Percentiles rank a stretch among this genome's conserved stretches.
phyloP scores from a whole-genome alignment of 2,113 vertebrate species.

The Cyphomyrus plagiostoma region DNA sequence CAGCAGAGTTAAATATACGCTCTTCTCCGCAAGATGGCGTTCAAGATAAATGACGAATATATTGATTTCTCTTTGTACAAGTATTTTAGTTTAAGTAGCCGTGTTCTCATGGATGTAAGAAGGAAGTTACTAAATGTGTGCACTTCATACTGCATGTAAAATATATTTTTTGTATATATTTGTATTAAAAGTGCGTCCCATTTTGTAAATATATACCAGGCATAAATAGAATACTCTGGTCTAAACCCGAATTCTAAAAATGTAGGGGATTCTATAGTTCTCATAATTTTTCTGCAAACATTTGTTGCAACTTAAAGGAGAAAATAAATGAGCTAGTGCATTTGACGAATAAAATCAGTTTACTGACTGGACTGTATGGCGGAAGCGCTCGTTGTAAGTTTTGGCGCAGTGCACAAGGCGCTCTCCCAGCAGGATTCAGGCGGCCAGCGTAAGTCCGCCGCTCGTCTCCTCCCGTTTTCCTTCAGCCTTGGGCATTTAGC shows the following conservation, averaged over 20 bases:
- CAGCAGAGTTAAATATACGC: background rate
- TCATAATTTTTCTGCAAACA: background rate
- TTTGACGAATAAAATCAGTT: background rate
- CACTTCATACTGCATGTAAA: background rate
- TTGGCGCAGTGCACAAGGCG: background rate
- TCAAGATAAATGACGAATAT: background rate
- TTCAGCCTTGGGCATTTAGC: background rate
- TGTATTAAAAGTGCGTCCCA: background rate
- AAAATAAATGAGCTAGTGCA: background rate
- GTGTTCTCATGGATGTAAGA: background rate
- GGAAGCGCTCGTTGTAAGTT: background rate
- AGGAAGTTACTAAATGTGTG: background rate
- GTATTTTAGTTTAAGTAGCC: background rate
- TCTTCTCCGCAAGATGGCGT: constrained; percentile 14
- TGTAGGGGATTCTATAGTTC: background rate
- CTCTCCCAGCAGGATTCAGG: background rate
- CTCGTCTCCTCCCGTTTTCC: background rate
- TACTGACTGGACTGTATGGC: background rate
- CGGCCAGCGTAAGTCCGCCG: background rate
- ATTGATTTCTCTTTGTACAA: background rate
- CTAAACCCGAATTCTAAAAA: background rate
- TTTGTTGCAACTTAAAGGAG: background rate
- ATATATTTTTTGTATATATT: background rate
- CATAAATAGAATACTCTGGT: background rate
- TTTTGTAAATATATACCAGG: background rate